Evolutionary conservation across 2,888 invertebrate genomes (phyloP).

Genomic region (Apantesis nais): DNA sequence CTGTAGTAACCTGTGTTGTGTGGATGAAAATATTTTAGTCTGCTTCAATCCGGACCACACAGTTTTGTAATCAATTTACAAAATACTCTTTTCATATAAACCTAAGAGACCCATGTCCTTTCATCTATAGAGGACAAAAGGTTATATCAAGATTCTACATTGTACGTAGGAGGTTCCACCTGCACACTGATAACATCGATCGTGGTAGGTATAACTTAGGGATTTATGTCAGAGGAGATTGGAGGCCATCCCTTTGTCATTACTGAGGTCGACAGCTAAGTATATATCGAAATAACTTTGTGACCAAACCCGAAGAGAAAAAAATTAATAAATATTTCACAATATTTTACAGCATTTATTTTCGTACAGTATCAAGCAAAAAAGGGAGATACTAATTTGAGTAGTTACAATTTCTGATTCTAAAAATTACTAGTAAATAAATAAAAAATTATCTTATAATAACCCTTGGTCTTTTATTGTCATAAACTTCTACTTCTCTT

Average conservation of each 20-base stretch:
- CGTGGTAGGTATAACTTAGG: constrained; percentile 9
- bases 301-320: background rate
- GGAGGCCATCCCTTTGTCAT: constrained; percentile 9
- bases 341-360: background rate
- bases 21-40: too few species aligned
- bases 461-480: too few species aligned
- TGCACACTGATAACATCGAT: constrained; percentile 14
- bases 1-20: too few species aligned
- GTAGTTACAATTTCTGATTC: too few species aligned
- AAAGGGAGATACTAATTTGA: too few species aligned
- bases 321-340: background rate
- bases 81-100: background rate
- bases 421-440: too few species aligned
- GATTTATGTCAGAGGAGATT: constrained; percentile 12
- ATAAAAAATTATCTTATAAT: too few species aligned
- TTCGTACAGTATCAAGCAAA: too few species aligned
- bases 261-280: constrained; percentile 8
- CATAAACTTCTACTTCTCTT: too few species aligned
- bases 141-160: background rate
- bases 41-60: background rate
- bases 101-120: background rate
- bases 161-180: constrained; percentile 1
- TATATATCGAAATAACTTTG: constrained; percentile 1
- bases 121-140: background rate
- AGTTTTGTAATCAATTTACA: background rate